These are phyloP conservation scores for Urocolius indicus DNA, from an alignment of 2,113 vertebrate species.

Conservation along the genomic window DNA sequence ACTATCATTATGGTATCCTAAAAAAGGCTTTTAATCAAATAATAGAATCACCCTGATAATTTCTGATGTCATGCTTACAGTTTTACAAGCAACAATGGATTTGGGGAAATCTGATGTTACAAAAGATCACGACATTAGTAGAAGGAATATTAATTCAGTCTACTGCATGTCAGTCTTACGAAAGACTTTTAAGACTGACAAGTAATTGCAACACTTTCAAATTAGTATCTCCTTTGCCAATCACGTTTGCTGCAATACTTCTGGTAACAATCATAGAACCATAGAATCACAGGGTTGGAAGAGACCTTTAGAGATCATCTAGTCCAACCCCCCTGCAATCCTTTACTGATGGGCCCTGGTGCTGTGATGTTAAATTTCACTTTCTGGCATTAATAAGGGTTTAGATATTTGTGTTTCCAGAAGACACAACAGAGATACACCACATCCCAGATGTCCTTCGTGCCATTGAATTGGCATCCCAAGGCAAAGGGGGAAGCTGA, in stretches of 20 bases:
- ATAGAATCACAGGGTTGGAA: too few relatives aligned
- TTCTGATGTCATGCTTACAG: not conserved
- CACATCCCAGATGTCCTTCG: not conserved
- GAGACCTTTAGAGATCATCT: too few relatives aligned
- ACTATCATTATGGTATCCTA: not conserved
- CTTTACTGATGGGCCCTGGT: not conserved
- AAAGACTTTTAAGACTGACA: not conserved
- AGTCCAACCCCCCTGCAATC: too few relatives aligned
- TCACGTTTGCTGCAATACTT: not conserved
- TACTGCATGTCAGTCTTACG: not conserved
- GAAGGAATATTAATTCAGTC: not conserved
- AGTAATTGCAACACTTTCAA: not conserved
- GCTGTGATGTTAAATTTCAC: not conserved
- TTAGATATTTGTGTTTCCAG: not conserved
- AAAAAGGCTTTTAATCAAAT: not conserved
- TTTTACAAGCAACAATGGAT: not conserved
- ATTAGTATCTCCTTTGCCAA: not conserved
- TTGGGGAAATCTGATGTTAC: not conserved
- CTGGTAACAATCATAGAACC: too few relatives aligned
- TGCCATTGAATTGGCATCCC: accelerated
- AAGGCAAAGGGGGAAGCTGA: not conserved
- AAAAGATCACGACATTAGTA: not conserved
- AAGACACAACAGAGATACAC: not conserved
- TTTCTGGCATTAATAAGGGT: not conserved
- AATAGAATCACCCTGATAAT: not conserved